Evolutionary conservation across 2,113 vertebrate genomes (phyloP).

Genomic region (Circaetus cinerascens): DNA sequence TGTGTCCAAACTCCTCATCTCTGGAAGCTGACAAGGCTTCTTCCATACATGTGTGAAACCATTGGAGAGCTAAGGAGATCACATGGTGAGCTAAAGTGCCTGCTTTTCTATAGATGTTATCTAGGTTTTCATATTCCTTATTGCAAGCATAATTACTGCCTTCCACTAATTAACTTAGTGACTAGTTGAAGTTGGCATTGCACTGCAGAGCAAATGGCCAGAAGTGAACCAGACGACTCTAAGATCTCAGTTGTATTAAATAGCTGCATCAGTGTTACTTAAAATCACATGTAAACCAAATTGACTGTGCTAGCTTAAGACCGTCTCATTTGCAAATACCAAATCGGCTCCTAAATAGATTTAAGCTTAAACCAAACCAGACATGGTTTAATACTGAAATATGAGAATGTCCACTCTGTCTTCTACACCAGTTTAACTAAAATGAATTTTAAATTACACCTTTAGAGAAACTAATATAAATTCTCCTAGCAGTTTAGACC

Average conservation of each 20-base stretch:
- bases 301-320: background rate
- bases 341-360: background rate
- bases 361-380: background rate
- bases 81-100: background rate
- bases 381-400: background rate
- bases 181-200: background rate
- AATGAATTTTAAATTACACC: background rate
- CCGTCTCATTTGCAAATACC: background rate
- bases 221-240: background rate
- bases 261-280: background rate
- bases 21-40: background rate
- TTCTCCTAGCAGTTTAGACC: background rate
- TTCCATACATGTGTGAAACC: background rate
- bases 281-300: background rate
- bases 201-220: background rate
- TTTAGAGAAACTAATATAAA: background rate
- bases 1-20: background rate
- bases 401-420: background rate
- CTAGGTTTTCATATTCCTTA: background rate
- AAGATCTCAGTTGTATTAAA: background rate
- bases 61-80: background rate
- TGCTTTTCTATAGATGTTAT: background rate
- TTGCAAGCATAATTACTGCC: background rate
- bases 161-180: background rate
- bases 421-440: background rate